Percentiles rank a stretch among this genome's conserved stretches.
These are phyloP conservation scores for Habrosyne pyritoides DNA, from an alignment of 2,888 invertebrate genomes.

Conservation along the genomic window DNA sequence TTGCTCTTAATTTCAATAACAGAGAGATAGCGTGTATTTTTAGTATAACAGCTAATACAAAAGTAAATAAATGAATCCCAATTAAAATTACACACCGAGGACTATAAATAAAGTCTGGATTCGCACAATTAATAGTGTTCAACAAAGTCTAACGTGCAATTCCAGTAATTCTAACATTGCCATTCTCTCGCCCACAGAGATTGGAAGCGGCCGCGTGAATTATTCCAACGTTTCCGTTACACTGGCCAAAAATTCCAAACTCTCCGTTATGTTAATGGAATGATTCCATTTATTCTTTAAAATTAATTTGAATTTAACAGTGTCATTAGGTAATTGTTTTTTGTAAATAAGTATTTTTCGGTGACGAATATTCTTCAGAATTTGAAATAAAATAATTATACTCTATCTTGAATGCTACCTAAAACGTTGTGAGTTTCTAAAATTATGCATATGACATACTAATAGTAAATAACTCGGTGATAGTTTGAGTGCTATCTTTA, in stretches of 20 bases:
- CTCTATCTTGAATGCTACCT: no score
- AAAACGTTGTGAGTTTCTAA: no score
- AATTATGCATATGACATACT: no score
- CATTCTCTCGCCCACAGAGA: conserved; percentile 10
- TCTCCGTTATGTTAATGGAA: background rate
- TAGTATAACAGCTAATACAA: no score
- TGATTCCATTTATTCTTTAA: background rate
- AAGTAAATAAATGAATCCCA: no score
- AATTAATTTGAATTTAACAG: background rate
- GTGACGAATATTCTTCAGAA: background rate
- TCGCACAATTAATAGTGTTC: background rate
- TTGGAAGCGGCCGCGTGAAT: conserved; percentile 13
- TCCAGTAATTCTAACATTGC: conserved; percentile 12
- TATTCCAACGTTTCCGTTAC: conserved; percentile 10
- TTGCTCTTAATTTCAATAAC: no score
- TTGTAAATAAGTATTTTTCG: background rate
- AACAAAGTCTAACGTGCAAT: background rate
- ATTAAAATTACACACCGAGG: background rate
- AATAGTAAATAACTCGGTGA: no score
- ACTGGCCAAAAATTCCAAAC: background rate
- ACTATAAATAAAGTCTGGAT: background rate
- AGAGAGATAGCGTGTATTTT: no score
- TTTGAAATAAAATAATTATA: background rate
- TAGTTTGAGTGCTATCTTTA: no score
- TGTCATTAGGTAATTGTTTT: background rate